These are phyloP conservation scores for Bicyclus anynana DNA, from an alignment of 1,140 invertebrate species.

Conservation along the genomic window DNA sequence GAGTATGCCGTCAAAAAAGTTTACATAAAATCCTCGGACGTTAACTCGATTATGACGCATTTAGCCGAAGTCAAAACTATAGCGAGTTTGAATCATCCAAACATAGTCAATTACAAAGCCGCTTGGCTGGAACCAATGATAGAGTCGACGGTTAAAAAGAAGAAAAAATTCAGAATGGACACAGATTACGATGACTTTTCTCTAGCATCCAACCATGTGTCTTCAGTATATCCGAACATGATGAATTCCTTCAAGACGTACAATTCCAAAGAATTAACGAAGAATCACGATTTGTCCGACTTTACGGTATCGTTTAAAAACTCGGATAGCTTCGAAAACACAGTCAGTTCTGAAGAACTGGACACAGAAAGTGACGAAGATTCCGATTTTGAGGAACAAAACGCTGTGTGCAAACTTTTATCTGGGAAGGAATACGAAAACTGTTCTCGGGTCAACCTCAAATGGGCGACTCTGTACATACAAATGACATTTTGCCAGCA, in stretches of 20 bases:
- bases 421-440: slow-evolving; percentile 51
- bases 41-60: slow-evolving; percentile 80
- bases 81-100: slow-evolving; percentile 86
- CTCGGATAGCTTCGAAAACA: slow-evolving; percentile 50
- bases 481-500: slow-evolving; percentile 89
- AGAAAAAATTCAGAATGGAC: slow-evolving; percentile 53
- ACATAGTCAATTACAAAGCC: slow-evolving; percentile 90
- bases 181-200: slow-evolving; percentile 57
- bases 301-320: slow-evolving; percentile 63
- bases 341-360: slow-evolving; percentile 38
- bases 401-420: slow-evolving; percentile 54
- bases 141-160: slow-evolving; percentile 58
- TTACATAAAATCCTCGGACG: slow-evolving; percentile 79
- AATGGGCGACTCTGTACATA: slow-evolving; percentile 85
- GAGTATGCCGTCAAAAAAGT: slow-evolving; percentile 92
- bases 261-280: slow-evolving; percentile 61
- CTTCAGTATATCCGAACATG: slow-evolving; percentile 55
- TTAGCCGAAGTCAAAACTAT: slow-evolving; percentile 88
- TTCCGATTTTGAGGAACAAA: slow-evolving; percentile 33
- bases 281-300: slow-evolving; percentile 52
- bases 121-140: slow-evolving; percentile 86
- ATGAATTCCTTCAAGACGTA: slow-evolving; percentile 68
- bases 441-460: slow-evolving; percentile 68
- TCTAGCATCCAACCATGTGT: slow-evolving; percentile 37
- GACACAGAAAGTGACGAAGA: slow-evolving; percentile 51